These are phyloP conservation scores for Dilophus febrilis DNA, from an alignment of 2,888 invertebrate genomes.

Conservation along the genomic window DNA sequence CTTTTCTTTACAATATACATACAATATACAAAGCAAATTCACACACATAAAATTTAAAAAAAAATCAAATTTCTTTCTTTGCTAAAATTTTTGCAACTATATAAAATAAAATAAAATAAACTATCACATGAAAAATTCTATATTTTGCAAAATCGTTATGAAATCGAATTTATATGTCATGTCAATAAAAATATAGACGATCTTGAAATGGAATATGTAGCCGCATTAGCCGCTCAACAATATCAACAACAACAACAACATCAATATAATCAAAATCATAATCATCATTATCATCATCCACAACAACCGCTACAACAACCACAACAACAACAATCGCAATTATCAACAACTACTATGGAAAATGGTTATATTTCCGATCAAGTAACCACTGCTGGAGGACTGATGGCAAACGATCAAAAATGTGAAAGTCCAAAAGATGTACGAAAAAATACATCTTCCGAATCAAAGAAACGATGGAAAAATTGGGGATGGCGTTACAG, in stretches of 20 bases:
- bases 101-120: background rate
- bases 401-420: too few relatives aligned
- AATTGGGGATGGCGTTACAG: slow-evolving; percentile 19
- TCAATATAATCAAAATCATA: background rate
- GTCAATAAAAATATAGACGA: slow-evolving; percentile 16
- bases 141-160: too few relatives aligned
- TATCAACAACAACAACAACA: slow-evolving; percentile 4
- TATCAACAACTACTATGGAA: background rate
- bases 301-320: background rate
- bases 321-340: background rate
- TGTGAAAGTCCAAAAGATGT: slow-evolving; percentile 8
- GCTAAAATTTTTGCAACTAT: background rate
- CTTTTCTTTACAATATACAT: too few relatives aligned
- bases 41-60: too few relatives aligned
- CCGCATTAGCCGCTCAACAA: slow-evolving; percentile 15
- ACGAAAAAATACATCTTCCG: slow-evolving; percentile 7
- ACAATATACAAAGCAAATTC: too few relatives aligned
- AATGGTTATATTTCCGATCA: too few relatives aligned
- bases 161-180: too few relatives aligned
- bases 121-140: background rate
- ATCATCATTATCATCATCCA: background rate
- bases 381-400: too few relatives aligned
- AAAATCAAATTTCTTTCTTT: too few relatives aligned
- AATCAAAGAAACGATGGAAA: slow-evolving; percentile 13
- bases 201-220: slow-evolving; percentile 19